Base-by-base conservation (phyloP, 2,797 vertebrate species). In the Luscinia luscinia region DNA sequence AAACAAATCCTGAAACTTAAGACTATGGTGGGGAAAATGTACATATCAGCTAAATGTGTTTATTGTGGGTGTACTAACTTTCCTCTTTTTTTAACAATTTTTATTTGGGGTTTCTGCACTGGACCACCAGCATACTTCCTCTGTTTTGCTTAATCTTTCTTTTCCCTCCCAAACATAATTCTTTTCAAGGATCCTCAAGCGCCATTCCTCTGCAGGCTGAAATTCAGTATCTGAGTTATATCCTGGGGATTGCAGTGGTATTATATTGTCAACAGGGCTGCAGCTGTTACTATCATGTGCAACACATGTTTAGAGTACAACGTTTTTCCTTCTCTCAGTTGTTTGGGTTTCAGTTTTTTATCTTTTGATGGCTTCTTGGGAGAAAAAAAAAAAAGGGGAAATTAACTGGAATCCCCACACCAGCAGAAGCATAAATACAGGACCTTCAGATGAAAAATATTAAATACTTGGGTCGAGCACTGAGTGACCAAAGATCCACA, bases 211-310 rank as follows among this genome's bases (percentile, higher is more conserved):
- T 82, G 52, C 81, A 90, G 72, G 16, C 78, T 93, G 68, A 94
- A 84, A 87, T 83, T 91, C 84, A 76, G 81, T 84, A 94, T 96
- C 84, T 92, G 78, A 95, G 74, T 95, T 92, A 79, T 87, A 89
- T 91, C 89, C 66, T 63, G 62, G 79, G 90, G 90, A 95, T 93
- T 95, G 66, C 52, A 66, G 81, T 62, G 55, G 90, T 85, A 96
- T 96, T 97, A 96, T 73, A 67, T 28, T 93, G 93, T 96, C 94
- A 96, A 59, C 88, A 85, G 38, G 32, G 11, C 32, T 58, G 43
- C 87, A 62, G 70, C 84, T 78, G 62, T 54, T 73, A 11, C 52
- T 40, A 15, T 30, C 38, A 59, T 69, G 18, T 48, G 10, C 49
- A 74, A 48, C 23, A 61, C 17, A 36, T 32, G 49, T 55, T 66